Evolutionary conservation across 1,140 invertebrate genomes (phyloP), one percentile per base, ranked within the genome.

Genomic region (Diprion similis): DNA sequence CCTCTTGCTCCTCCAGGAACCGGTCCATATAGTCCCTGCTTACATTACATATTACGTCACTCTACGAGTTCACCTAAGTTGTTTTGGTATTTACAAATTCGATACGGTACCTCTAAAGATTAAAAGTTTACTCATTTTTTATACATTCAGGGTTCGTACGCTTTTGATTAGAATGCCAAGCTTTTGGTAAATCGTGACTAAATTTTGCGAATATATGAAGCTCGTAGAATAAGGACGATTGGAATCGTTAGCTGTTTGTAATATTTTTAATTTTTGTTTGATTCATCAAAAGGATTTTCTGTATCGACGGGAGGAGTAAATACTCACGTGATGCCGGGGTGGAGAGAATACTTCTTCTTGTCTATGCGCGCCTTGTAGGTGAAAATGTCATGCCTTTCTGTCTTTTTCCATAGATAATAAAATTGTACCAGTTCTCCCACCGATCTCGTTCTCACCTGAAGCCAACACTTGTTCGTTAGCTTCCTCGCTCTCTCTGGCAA

Each of bases 351-450:
- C 83, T 94, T 94, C 78, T 94, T 94, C 84, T 95, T 95, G 81
- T 95, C 94, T 71, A 95, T 81, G 77, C 93, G 88, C 45, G 91
- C 92, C 86, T 94, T 93, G 80, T 92, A 93, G 8, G 93, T 93
- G 85, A 94, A 95, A 78, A 94, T 93, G 89, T 99, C 98, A 86
- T 99, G 97, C 64, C 98, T 89, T 85, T 99, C 97, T 68, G 98
- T 99, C 89, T 99, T 99, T 87, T 99, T 99, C 98, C 98, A 99
- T 46, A 99, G 91, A 84, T 99, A 99, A 89, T 99, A 99, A 89
- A 99, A 99, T 83, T 99, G 96, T 51, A 99, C 97, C 67, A 99
- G 88, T 89, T 99, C 98, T 45, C 96, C 96, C 37, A 99, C 97
- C n/a, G 97, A 96, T 83, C 97, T 89, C 68, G 97, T 98, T 82